phyloP scores from a whole-genome alignment of 92 coral and sea anemone species.

The Desmophyllum pertusum region DNA sequence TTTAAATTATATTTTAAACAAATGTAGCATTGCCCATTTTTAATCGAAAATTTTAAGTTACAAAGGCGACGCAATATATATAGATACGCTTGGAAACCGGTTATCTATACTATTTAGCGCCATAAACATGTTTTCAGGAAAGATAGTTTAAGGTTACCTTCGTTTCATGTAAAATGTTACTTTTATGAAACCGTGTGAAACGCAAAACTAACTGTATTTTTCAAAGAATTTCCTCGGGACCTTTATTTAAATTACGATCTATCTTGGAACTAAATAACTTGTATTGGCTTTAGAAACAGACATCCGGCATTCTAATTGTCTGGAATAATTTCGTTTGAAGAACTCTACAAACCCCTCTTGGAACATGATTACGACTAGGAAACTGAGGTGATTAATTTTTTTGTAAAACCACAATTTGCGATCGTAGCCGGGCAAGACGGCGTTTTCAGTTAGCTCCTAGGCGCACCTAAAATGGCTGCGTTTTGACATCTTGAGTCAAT shows the following conservation, averaged over 20 bases:
- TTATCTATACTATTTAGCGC: background rate
- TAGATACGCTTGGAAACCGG: background rate
- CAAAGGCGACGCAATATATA: background rate
- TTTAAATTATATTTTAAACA: background rate
- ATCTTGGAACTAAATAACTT: background rate
- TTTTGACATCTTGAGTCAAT: background rate
- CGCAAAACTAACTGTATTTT: background rate
- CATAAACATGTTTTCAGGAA: background rate
- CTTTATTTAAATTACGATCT: background rate
- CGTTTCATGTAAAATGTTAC: background rate
- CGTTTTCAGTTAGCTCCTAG: background rate
- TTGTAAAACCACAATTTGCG: background rate
- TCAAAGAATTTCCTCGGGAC: background rate
- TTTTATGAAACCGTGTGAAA: background rate
- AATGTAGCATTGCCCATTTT: background rate
- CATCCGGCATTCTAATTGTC: background rate
- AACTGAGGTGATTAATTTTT: background rate
- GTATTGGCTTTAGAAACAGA: background rate
- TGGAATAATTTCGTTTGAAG: conserved; percentile 1
- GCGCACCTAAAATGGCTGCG: too few species aligned
- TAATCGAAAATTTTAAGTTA: background rate
- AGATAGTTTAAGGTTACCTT: background rate
- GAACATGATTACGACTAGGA: background rate
- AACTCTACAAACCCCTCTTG: background rate
- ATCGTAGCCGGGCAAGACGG: background rate